phyloP scores from a whole-genome alignment of 2,113 vertebrate genomes.

The Boleophthalmus pectinirostris region DNA sequence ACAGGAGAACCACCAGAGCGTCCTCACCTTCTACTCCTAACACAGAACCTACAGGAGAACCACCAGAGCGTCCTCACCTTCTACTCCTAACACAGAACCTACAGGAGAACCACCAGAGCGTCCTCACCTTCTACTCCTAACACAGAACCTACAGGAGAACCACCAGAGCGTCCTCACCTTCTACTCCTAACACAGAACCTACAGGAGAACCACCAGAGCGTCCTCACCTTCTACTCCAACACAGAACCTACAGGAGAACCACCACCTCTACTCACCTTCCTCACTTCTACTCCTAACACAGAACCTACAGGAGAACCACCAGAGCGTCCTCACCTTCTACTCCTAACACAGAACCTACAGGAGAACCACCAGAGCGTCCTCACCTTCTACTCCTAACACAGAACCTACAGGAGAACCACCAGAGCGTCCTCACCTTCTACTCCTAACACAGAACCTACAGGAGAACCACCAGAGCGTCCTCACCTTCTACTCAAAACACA shows the following conservation, averaged over 20 bases:
- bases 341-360: too few species aligned
- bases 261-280: too few species aligned
- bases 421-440: conserved; percentile 98
- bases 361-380: conserved; percentile 96
- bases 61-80: conserved; percentile 98
- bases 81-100: conserved; percentile 84
- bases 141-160: conserved; percentile 67
- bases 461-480: conserved; percentile 97
- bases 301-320: too few species aligned
- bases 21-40: conserved; percentile 98
- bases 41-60: conserved; percentile 67
- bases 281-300: too few species aligned
- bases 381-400: conserved; percentile 93
- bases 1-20: conserved; percentile 83
- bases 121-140: conserved; percentile 98
- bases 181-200: conserved; percentile 84
- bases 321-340: too few species aligned
- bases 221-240: conserved; percentile 96
- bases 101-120: conserved; percentile 91
- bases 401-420: conserved; percentile 62
- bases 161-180: conserved; percentile 98
- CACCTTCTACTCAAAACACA: conserved; percentile 92
- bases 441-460: conserved; percentile 76
- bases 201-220: conserved; percentile 91
- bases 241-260: neutral